Percentiles rank a stretch among this genome's conserved stretches.
These are phyloP conservation scores for Eulimnadia texana DNA, from an alignment of 1,140 invertebrate genomes.

Conservation along the genomic window DNA sequence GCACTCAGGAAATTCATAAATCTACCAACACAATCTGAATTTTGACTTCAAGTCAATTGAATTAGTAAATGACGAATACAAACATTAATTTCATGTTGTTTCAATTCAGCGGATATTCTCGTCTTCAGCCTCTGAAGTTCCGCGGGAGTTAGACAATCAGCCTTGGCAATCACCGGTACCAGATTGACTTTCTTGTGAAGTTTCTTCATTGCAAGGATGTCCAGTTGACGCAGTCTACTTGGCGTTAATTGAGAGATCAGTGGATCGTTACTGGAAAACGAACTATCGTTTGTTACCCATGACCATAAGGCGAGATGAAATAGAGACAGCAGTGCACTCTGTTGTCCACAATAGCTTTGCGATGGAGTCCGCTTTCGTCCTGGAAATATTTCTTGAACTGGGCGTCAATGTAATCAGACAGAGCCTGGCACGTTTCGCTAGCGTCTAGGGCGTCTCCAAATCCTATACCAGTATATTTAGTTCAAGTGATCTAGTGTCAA, in stretches of 20 bases:
- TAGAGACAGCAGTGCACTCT: constrained; percentile 95
- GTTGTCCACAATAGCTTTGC: constrained; percentile 82
- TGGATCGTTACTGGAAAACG: neutral
- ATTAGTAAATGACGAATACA: too few relatives aligned
- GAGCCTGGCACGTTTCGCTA: constrained; percentile 33
- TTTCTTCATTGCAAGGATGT: constrained; percentile 7
- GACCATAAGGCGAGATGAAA: constrained; percentile 96
- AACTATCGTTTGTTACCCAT: constrained; percentile 58
- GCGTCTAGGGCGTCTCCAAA: constrained; percentile 35
- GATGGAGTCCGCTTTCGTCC: constrained; percentile 80
- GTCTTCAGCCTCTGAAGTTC: constrained; percentile 29
- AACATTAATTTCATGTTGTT: constrained; percentile 11
- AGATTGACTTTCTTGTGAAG: constrained; percentile 43
- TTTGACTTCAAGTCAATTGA: neutral
- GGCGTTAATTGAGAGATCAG: neutral
- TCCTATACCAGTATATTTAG: constrained; percentile 36
- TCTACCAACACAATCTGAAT: constrained; percentile 30
- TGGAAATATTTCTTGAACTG: constrained; percentile 82
- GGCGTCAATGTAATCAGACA: constrained; percentile 85
- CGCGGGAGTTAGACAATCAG: constrained; percentile 41
- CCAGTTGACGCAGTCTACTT: constrained; percentile 9
- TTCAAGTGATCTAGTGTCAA: constrained; percentile 3
- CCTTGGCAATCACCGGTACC: constrained; percentile 44
- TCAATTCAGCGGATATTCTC: constrained; percentile 1
- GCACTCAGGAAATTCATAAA: constrained; percentile 97